phyloP scores from a whole-genome alignment of 2,113 vertebrate genomes.

The Jaculus jaculus region DNA sequence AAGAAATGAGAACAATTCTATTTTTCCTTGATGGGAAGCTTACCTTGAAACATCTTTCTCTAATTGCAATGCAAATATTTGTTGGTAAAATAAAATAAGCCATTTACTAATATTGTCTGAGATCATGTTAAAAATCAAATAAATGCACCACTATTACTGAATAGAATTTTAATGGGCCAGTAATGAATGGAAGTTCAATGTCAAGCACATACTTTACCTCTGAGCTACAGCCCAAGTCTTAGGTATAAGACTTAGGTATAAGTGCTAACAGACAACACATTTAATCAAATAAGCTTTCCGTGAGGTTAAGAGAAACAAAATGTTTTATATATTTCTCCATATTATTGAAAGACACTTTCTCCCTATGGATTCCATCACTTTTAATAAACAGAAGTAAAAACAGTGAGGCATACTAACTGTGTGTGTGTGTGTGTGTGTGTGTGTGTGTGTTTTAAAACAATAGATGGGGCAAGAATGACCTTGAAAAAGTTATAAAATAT shows the following conservation, averaged over 20 bases:
- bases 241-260: neutral
- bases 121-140: slow-evolving; percentile 1
- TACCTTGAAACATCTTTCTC: neutral
- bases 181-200: neutral
- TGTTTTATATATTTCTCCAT: slow-evolving; percentile 17
- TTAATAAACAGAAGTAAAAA: neutral
- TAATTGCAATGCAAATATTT: slow-evolving; percentile 26
- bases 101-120: neutral
- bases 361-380: neutral
- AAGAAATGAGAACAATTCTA: neutral
- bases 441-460: neutral
- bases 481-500: neutral
- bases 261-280: neutral
- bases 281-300: slow-evolving; percentile 22
- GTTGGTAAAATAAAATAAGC: neutral
- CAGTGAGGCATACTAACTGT: neutral
- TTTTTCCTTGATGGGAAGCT: neutral
- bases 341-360: neutral
- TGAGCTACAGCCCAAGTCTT: neutral
- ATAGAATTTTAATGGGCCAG: neutral
- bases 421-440: too few species aligned
- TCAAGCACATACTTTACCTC: neutral
- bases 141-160: neutral
- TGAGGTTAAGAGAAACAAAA: neutral
- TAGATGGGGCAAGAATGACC: neutral